Conservation (phyloP, 2,797 vertebrate species). For the Hoplostethus atlanticus region DNA sequence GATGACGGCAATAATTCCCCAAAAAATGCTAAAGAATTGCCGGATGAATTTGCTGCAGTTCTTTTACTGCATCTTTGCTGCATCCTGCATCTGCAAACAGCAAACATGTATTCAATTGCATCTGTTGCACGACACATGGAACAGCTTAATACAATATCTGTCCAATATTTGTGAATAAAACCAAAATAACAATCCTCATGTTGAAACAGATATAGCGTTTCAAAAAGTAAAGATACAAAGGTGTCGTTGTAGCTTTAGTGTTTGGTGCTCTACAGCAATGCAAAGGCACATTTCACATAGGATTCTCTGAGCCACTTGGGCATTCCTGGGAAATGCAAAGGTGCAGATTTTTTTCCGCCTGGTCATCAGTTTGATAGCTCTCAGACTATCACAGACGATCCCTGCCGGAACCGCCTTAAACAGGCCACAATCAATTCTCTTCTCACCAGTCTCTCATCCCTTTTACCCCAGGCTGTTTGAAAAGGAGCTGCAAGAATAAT, state of each 20-base stretch:
- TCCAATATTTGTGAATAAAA: constrained; percentile 6
- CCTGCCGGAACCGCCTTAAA: constrained; percentile 67
- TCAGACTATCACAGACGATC: constrained; percentile 69
- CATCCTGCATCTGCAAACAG: constrained; percentile 9
- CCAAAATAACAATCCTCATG: neutral
- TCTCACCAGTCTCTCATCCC: constrained; percentile 59
- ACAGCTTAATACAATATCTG: constrained; percentile 30
- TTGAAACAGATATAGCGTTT: constrained; percentile 40
- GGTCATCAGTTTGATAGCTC: constrained; percentile 81
- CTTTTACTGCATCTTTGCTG: constrained; percentile 15
- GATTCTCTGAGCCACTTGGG: constrained; percentile 58
- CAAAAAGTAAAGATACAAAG: constrained; percentile 23
- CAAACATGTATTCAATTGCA: constrained; percentile 11
- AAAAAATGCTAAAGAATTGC: neutral
- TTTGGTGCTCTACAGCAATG: constrained; percentile 47
- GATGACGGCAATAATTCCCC: neutral
- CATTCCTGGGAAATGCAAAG: constrained; percentile 80
- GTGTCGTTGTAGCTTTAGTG: constrained; percentile 32
- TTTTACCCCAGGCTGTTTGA: constrained; percentile 36
- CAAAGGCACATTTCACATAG: constrained; percentile 56
- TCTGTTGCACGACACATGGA: constrained; percentile 18
- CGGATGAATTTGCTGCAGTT: constrained; percentile 19
- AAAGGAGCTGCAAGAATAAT: constrained; percentile 40
- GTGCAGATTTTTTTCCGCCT: constrained; percentile 70
- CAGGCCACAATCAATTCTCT: constrained; percentile 75